These are phyloP conservation scores for Xestia c-nigrum DNA, from an alignment of 2,888 invertebrate species.

Conservation along the genomic window DNA sequence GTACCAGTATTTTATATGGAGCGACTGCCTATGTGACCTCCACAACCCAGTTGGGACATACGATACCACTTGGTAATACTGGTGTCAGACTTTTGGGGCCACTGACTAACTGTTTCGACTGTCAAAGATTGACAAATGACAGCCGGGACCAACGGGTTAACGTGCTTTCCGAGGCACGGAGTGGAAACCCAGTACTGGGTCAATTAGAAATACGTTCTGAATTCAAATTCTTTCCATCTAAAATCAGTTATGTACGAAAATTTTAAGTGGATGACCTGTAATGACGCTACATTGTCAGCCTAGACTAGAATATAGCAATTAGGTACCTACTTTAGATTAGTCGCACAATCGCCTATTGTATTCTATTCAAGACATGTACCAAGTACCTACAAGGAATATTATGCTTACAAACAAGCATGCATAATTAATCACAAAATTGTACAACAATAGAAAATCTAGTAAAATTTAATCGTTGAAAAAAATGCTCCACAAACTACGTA, in stretches of 20 bases:
- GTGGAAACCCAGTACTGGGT: not conserved
- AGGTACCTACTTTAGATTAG: constrained; percentile 5
- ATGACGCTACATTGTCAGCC: not conserved
- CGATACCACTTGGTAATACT: too few relatives aligned
- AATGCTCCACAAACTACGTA: not conserved
- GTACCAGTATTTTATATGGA: too few relatives aligned
- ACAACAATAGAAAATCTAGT: not conserved
- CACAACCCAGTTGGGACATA: too few relatives aligned
- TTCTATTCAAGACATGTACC: constrained; percentile 22
- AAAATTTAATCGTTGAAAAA: not conserved
- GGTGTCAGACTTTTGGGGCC: too few relatives aligned
- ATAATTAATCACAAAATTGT: constrained; percentile 1
- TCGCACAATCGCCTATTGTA: constrained; percentile 29
- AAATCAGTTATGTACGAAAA: not conserved
- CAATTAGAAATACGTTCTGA: not conserved
- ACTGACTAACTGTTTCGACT: too few relatives aligned
- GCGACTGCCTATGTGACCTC: too few relatives aligned
- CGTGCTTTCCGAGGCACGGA: too few relatives aligned
- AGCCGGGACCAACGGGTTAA: too few relatives aligned
- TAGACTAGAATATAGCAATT: constrained; percentile 15
- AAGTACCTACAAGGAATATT: not conserved
- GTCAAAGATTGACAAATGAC: too few relatives aligned
- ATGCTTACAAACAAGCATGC: constrained; percentile 11
- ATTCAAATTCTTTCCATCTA: not conserved
- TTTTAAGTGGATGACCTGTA: not conserved